Evolutionary conservation across 2,888 invertebrate species (phyloP), one percentile per base, ranked within the genome.

Genomic region (Lutraria lutraria): DNA sequence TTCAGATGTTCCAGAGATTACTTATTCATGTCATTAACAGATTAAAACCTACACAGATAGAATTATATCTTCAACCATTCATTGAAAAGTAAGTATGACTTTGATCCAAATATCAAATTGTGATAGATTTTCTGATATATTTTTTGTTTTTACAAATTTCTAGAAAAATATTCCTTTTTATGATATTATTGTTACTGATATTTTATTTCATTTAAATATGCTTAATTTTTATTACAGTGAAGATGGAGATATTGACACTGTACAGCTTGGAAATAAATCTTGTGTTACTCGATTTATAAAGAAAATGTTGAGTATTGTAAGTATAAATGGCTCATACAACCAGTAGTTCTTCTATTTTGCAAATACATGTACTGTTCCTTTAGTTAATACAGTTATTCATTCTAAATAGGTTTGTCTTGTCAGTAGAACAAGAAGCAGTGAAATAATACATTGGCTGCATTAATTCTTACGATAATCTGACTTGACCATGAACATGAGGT

Each of bases 1-100:
- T 92, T 16, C 93, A 97, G 96, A 96, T 99, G 98, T 99, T 99
- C 97, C 99, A 99, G 97, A 97, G 99, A 95, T 97, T 99, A 94
- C 98, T 99, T 96, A 98, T 99, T 96, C 99, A 99, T 97, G 99
- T 99, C 92, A 98, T 99, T 97, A 98, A 98, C 96, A 98, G 98
- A 96, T 97, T 99, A 93, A 98, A 95, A 95, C 97, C 97, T 8
- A 97, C 97, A 96, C 98, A 98, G 97, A 97, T 97, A 94, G 97
- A 97, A 90, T 96, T 98, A 92, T 98, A 98, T 97, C 97, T 98
- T 72, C 97, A 97, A 95, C 96, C 96, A 29, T 89, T 94, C 19
- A 90, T 94, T 56, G 95, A 95, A 86, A 94, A 94, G 95, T 95
- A 89, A 89, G 88, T 85, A 25, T 25, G 25, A 68, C n/a, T 13